Percentiles rank a stretch among this genome's conserved stretches.
Evolutionary conservation across 2,113 vertebrate genomes (phyloP).

Genomic region (Hemiscyllium ocellatum): DNA sequence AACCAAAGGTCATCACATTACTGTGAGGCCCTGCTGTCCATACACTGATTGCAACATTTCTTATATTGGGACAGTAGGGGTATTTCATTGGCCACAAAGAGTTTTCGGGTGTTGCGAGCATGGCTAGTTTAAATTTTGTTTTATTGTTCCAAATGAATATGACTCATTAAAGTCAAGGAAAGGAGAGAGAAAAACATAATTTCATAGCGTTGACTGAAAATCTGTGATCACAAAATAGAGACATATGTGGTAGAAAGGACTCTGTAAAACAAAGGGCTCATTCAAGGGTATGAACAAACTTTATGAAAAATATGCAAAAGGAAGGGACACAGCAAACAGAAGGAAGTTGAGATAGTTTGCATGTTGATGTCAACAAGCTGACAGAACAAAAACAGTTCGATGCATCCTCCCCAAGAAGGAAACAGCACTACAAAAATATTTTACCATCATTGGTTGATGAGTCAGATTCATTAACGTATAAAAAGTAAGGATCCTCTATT

Average conservation of each 20-base stretch:
- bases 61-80: neutral
- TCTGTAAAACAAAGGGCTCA: neutral
- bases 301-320: neutral
- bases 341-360: neutral
- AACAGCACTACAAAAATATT: neutral
- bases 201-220: neutral
- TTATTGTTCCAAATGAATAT: neutral
- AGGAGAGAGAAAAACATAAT: neutral
- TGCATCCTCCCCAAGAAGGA: neutral
- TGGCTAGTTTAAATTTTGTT: neutral
- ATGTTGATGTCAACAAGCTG: neutral
- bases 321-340: neutral
- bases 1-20: neutral
- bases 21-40: neutral
- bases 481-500: neutral
- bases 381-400: neutral
- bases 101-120: neutral
- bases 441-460: neutral
- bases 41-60: neutral
- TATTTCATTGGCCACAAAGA: neutral
- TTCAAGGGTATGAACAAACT: neutral
- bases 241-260: neutral
- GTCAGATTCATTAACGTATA: neutral
- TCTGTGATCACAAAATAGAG: neutral
- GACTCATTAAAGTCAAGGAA: neutral